Conservation (phyloP, 2,113 vertebrate species). For the Podilymbus podiceps region DNA sequence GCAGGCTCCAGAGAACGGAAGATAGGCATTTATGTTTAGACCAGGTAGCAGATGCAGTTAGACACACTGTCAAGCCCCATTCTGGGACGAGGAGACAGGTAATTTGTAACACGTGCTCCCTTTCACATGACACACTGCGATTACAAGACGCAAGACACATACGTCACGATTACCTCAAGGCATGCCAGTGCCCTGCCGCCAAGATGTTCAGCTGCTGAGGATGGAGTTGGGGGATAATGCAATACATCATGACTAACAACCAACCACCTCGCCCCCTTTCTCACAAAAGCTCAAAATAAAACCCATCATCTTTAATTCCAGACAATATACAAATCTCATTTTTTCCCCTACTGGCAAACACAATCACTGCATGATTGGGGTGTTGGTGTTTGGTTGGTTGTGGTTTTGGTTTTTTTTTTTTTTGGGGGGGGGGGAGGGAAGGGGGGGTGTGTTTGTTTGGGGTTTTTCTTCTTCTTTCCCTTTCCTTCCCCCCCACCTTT, state of each 20-base stretch:
- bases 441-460: neutral
- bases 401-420: too few relatives aligned
- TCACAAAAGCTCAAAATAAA: constrained; percentile 1
- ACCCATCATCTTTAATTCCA: constrained; percentile 14
- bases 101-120: neutral
- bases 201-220: constrained; percentile 18
- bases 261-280: neutral
- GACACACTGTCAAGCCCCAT: neutral
- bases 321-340: neutral
- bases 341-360: constrained; percentile 24
- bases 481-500: neutral
- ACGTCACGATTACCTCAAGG: constrained; percentile 32
- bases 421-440: too few relatives aligned
- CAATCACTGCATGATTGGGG: neutral
- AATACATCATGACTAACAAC: constrained; percentile 31
- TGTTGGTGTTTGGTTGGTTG: too few relatives aligned
- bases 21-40: neutral
- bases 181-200: neutral
- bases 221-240: constrained; percentile 41
- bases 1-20: constrained; percentile 47
- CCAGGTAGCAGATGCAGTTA: neutral
- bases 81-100: constrained; percentile 10
- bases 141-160: constrained; percentile 38
- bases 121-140: neutral
- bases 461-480: constrained; percentile 8